Percentiles rank a stretch among this genome's conserved stretches.
phyloP scores from a whole-genome alignment of 2,113 vertebrate genomes.

The Gadus chalcogrammus region DNA sequence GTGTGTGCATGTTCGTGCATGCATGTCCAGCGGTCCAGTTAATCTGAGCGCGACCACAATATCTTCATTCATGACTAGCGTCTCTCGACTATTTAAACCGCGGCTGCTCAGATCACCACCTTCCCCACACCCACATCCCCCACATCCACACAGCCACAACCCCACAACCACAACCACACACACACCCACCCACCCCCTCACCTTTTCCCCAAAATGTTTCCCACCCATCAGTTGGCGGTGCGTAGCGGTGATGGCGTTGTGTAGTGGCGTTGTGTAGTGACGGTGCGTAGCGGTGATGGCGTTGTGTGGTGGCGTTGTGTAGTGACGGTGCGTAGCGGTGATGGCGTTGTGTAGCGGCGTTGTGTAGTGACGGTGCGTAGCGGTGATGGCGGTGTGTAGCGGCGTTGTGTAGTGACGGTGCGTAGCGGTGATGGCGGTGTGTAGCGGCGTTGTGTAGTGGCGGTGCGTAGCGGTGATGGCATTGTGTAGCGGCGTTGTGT shows the following conservation, averaged over 20 bases:
- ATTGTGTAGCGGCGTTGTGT: conserved; percentile 23
- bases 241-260: conserved; percentile 29
- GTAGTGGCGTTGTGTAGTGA: conserved; percentile 13
- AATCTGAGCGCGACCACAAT: no score
- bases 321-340: conserved; percentile 22
- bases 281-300: conserved; percentile 16
- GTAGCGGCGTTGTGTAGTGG: no score
- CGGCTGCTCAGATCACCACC: no score
- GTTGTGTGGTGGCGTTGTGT: no score
- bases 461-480: conserved; percentile 34
- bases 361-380: conserved; percentile 22
- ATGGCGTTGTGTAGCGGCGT: conserved; percentile 31
- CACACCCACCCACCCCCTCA: no score
- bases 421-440: conserved; percentile 14
- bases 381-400: conserved; percentile 29
- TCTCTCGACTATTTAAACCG: no score
- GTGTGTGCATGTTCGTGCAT: background rate
- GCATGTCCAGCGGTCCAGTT: no score
- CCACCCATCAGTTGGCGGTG: conserved; percentile 5
- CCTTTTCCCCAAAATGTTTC: no score
- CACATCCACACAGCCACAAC: no score
- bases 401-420: background rate
- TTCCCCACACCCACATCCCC: no score
- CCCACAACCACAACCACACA: no score
- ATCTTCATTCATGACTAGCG: no score